Evolutionary conservation across 2,888 invertebrate genomes (phyloP).

Genomic region (Frankliniella fusca): DNA sequence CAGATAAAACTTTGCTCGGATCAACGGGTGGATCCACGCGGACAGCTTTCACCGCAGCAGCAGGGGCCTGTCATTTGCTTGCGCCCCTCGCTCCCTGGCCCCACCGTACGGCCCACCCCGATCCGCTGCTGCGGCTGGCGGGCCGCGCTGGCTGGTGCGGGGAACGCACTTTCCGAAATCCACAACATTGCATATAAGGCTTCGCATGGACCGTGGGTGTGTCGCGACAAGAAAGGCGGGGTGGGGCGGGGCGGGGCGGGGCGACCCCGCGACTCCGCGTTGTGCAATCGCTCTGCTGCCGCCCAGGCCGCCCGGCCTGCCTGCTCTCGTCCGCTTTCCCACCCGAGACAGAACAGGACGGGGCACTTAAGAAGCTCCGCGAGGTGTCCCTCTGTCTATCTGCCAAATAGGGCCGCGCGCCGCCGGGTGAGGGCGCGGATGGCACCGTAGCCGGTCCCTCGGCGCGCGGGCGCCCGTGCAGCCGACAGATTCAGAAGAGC

Average conservation of each 20-base stretch:
- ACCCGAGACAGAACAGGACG: neutral
- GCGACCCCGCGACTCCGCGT: neutral
- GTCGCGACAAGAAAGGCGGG: neutral
- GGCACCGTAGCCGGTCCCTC: neutral
- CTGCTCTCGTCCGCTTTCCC: neutral
- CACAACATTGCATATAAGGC: neutral
- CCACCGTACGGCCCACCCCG: too few species aligned
- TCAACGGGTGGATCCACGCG: neutral
- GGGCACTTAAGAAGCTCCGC: neutral
- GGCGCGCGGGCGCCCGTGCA: too few species aligned
- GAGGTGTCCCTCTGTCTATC: too few species aligned
- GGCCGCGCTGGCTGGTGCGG: neutral
- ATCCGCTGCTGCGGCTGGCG: too few species aligned
- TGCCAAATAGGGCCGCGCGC: neutral
- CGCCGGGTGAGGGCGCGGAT: neutral
- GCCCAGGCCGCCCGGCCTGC: too few species aligned
- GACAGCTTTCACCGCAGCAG: neutral
- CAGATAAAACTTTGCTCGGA: too few species aligned
- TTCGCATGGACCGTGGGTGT: neutral
- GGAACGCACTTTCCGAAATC: neutral
- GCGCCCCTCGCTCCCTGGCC: too few species aligned
- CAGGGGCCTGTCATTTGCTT: too few species aligned
- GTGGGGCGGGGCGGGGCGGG: neutral
- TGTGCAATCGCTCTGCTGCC: neutral
- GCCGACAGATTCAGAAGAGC: too few species aligned